Evolutionary conservation across 2,888 invertebrate species (phyloP).

Genomic region (Apeira syringaria): DNA sequence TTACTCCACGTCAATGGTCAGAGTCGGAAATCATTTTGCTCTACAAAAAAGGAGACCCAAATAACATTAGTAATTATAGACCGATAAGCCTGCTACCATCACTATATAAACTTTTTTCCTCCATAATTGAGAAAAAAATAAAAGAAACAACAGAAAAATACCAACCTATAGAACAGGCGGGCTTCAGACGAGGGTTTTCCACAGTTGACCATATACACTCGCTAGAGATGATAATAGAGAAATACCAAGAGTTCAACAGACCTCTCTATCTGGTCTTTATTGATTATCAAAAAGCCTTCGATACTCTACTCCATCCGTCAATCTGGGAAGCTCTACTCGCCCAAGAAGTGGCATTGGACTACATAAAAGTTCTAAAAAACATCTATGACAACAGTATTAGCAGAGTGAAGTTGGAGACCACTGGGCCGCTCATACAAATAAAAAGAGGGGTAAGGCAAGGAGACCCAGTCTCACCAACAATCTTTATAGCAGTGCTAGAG

Average conservation of each 20-base stretch:
- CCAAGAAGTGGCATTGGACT: conserved; percentile 6
- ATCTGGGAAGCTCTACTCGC: conserved; percentile 18
- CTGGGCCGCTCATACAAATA: conserved; percentile 12
- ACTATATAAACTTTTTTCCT: conserved; percentile 20
- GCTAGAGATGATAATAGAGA: conserved; percentile 19
- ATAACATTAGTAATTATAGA: conserved; percentile 5
- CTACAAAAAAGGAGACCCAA: conserved; percentile 18
- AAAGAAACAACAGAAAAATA: conserved; percentile 1
- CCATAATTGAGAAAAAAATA: conserved; percentile 16
- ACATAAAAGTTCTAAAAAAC: conserved; percentile 17
- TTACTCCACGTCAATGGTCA: conserved; percentile 13
- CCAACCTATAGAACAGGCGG: conserved; percentile 26
- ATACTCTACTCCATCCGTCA: background rate
- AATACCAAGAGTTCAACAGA: conserved; percentile 15
- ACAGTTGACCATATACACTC: conserved; percentile 5
- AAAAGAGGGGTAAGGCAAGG: conserved; percentile 11
- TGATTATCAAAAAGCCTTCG: conserved; percentile 1
- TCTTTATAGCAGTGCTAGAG: conserved; percentile 5
- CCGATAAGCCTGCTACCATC: conserved; percentile 19
- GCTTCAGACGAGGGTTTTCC: conserved; percentile 15
- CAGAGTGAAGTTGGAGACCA: conserved; percentile 12
- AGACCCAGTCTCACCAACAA: conserved; percentile 9
- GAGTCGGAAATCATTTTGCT: conserved; percentile 19
- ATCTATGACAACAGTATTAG: conserved; percentile 16
- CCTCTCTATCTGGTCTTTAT: background rate